Evolutionary conservation across 2,888 invertebrate species (phyloP).

Genomic region (Oscheius sp.): DNA sequence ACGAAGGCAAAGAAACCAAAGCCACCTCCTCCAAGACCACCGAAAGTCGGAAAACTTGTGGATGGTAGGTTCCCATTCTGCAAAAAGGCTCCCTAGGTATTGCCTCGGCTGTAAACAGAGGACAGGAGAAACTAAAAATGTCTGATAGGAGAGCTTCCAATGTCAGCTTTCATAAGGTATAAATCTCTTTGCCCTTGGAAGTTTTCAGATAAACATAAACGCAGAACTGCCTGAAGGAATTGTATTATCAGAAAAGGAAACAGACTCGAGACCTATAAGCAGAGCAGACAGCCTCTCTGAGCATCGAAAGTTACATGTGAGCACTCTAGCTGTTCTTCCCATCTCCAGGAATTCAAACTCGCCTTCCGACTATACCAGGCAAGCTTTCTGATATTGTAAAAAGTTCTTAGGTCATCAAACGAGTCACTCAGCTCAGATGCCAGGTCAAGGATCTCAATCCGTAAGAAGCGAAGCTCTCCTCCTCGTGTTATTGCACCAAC

Average conservation of each 20-base stretch:
- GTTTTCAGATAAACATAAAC: slow-evolving; percentile 21
- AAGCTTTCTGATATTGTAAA: background rate
- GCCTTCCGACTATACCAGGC: slow-evolving; percentile 28
- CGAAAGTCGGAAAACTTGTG: slow-evolving; percentile 9
- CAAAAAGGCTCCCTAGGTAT: too few species aligned
- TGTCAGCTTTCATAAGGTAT: slow-evolving; percentile 43
- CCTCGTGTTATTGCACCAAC: slow-evolving; percentile 37
- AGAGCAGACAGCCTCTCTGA: background rate
- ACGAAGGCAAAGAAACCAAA: background rate
- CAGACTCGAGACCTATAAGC: slow-evolving; percentile 5
- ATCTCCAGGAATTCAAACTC: slow-evolving; percentile 23
- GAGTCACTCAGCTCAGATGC: slow-evolving; percentile 51
- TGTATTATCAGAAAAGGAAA: slow-evolving; percentile 9
- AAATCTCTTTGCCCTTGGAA: background rate
- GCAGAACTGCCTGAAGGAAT: slow-evolving; percentile 1
- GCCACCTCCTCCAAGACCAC: slow-evolving; percentile 23
- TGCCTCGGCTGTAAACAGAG: slow-evolving; percentile 38
- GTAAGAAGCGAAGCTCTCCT: slow-evolving; percentile 43
- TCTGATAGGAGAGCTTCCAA: slow-evolving; percentile 47
- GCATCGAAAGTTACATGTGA: background rate
- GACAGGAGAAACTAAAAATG: slow-evolving; percentile 36
- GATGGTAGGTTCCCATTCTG: slow-evolving; percentile 4
- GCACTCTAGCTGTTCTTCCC: background rate
- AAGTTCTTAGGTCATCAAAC: slow-evolving; percentile 35
- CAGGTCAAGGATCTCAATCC: slow-evolving; percentile 49